These are phyloP conservation scores for Sparidentex hasta DNA, from an alignment of 2,797 vertebrate genomes.

Conservation along the genomic window DNA sequence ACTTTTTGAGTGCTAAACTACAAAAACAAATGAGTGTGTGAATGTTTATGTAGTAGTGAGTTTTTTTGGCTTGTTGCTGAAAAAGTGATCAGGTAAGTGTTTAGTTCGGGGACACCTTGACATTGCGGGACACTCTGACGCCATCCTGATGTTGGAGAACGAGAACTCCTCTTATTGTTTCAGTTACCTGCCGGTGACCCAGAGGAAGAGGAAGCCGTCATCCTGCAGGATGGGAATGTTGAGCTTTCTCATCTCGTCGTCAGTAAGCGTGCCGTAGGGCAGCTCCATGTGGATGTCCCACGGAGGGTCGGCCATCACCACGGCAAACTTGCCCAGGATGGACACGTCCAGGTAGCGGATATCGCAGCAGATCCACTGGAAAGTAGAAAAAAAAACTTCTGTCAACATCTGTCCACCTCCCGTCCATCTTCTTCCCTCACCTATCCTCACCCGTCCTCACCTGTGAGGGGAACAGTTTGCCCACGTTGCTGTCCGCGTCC, in stretches of 20 bases:
- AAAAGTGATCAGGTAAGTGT: neutral
- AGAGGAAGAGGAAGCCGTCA: constrained; percentile 96
- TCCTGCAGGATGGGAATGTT: constrained; percentile 95
- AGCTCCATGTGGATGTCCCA: constrained; percentile 99
- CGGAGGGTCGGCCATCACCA: constrained; percentile 97
- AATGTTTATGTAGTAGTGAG: neutral
- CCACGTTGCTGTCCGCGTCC: constrained; percentile 89
- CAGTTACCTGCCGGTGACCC: constrained; percentile 94
- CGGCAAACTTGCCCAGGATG: constrained; percentile 95
- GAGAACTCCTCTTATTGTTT: neutral
- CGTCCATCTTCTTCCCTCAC: neutral
- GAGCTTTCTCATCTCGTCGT: constrained; percentile 96
- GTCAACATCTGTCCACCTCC: neutral
- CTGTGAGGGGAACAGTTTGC: constrained; percentile 94
- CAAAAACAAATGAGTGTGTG: no score
- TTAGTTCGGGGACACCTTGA: neutral
- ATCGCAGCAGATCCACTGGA: constrained; percentile 93
- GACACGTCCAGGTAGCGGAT: constrained; percentile 95
- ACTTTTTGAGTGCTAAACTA: neutral
- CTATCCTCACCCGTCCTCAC: constrained; percentile 71
- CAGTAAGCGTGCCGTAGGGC: constrained; percentile 94
- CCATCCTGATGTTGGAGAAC: neutral
- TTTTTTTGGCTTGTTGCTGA: neutral
- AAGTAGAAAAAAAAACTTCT: neutral
- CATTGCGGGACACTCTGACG: neutral